Evolutionary conservation across 1,140 invertebrate genomes (phyloP).

Genomic region (Meloidogyne floridensis): DNA sequence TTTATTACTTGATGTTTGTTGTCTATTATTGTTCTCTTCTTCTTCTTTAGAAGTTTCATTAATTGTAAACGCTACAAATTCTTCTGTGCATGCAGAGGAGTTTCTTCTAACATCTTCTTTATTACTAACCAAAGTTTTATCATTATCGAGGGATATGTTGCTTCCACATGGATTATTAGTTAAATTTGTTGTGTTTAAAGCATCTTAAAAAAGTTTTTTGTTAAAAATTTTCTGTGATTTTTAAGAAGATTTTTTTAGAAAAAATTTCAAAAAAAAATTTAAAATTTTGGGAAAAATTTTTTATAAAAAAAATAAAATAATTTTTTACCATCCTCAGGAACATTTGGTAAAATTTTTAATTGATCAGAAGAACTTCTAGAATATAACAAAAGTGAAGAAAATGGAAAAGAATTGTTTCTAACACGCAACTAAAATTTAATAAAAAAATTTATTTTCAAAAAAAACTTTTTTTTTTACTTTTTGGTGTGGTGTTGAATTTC

Average conservation of each 20-base stretch:
- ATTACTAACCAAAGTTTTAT: not conserved
- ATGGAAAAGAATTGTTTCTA: slow-evolving; percentile 44
- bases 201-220: not conserved
- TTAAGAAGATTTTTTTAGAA: not conserved
- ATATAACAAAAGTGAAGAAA: slow-evolving; percentile 37
- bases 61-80: not conserved
- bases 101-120: not conserved
- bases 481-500: slow-evolving; percentile 30
- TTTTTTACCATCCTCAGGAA: slow-evolving; percentile 33
- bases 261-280: not conserved
- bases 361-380: slow-evolving; percentile 41
- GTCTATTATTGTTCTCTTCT: not conserved
- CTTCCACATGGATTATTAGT: not conserved
- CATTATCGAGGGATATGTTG: not conserved
- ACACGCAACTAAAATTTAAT: slow-evolving; percentile 34
- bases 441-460: not conserved
- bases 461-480: not conserved
- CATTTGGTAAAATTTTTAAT: slow-evolving; percentile 33
- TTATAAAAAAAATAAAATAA: slow-evolving; percentile 22
- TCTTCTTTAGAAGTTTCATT: not conserved
- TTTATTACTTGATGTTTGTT: not conserved
- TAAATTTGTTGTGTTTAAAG: not conserved
- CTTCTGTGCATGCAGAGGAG: not conserved
- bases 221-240: no score
- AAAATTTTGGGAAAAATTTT: not conserved